Conservation (phyloP, 92 coral and sea anemone genomes). For the Palythoa caribaeorum region DNA sequence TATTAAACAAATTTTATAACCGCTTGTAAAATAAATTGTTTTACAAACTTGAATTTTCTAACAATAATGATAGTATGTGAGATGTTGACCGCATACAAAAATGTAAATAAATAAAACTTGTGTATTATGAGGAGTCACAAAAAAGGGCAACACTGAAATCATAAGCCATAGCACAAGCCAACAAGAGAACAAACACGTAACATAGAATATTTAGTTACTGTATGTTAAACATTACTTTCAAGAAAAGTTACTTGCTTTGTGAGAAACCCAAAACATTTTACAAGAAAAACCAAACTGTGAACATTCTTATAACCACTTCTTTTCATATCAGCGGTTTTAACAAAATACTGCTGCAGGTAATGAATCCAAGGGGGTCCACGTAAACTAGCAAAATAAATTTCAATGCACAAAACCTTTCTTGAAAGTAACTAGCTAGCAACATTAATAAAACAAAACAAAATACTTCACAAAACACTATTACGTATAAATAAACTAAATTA, state of each 20-base stretch:
- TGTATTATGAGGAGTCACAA: neutral
- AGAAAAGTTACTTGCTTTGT: neutral
- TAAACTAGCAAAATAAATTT: no score
- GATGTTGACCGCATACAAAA: neutral
- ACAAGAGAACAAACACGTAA: neutral
- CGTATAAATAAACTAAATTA: slow-evolving; percentile 5
- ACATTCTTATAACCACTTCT: neutral
- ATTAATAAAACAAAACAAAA: neutral
- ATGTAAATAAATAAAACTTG: neutral
- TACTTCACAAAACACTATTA: neutral
- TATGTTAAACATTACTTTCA: neutral
- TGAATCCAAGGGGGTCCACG: neutral
- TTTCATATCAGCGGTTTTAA: neutral
- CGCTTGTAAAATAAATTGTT: neutral
- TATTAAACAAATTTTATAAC: neutral
- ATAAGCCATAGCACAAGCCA: neutral
- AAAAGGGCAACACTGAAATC: neutral
- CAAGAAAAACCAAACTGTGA: neutral
- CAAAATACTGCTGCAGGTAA: neutral
- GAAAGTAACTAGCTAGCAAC: neutral
- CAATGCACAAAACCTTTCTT: neutral
- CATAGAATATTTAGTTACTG: neutral
- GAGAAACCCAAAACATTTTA: neutral
- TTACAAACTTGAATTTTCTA: neutral
- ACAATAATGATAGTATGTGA: neutral